Conservation (phyloP, 2,888 invertebrate genomes). For the Tetranychus piercei region DNA sequence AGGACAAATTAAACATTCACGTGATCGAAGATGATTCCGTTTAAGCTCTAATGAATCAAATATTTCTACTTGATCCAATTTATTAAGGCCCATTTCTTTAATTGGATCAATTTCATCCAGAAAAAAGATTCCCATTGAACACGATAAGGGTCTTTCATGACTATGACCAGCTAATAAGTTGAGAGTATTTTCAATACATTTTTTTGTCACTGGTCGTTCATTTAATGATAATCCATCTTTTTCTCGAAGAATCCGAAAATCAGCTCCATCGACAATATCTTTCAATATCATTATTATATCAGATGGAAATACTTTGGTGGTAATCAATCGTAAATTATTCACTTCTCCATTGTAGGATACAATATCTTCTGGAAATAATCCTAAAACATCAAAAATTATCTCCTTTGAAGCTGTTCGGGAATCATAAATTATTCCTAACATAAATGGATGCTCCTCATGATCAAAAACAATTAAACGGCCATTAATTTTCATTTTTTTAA, state of each 20-base stretch:
- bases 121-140: background rate
- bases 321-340: background rate
- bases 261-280: background rate
- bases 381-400: background rate
- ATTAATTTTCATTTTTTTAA: background rate
- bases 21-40: background rate
- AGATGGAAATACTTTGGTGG: background rate
- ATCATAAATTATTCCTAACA: background rate
- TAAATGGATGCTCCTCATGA: background rate
- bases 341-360: background rate
- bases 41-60: background rate
- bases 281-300: background rate
- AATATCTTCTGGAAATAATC: background rate
- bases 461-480: background rate
- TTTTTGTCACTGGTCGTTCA: background rate
- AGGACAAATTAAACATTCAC: conserved; percentile 15
- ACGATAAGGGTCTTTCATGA: background rate
- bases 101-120: conserved; percentile 11
- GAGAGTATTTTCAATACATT: background rate
- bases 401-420: background rate
- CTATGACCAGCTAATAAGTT: background rate
- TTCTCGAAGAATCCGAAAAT: background rate
- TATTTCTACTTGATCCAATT: background rate
- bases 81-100: conserved; percentile 10
- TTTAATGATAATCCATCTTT: background rate